Base-by-base conservation (phyloP, 2,797 vertebrate species). In the Graptemys geographica region DNA sequence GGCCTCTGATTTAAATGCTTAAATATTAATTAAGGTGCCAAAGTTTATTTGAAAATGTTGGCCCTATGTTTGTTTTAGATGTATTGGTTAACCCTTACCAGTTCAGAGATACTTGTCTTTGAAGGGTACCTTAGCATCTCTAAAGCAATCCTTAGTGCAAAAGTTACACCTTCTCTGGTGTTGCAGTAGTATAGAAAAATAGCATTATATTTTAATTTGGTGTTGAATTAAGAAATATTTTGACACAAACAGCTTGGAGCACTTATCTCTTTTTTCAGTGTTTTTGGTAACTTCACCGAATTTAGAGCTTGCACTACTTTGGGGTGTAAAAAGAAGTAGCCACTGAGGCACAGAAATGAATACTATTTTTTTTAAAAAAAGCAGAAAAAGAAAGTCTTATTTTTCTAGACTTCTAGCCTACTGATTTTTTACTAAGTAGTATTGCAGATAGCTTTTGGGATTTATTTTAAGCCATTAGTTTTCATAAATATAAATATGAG, bases 191-290 rank as follows among this genome's bases (percentile, higher is more conserved):
- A 47, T 13, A 89, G 37, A 55, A 55, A 57, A 12, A 86, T 0
- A 59, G 1, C 69, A 57, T 84, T 87, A 90, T 55, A 27, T 11
- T 84, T 93, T 87, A 59, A 2, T 1, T 89, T 92, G 11, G 21
- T 79, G 89, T 92, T 92, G 55, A 16, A 91, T 89, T 10, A 80
- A 86, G n/a, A 92, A 74, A 87, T 74, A 57, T 53, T 84, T 79
- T 74, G 8, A 27, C 16, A 80, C 41, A 33, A 25, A 0, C 51
- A 51, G 47, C 49, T 90, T 53, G 56, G 90, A 91, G n/a, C 19
- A 90, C 16, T 47, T 92, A 85, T 11, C 41, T 84, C 95, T 25
- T 27, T 55, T 55, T 47, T 62, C 84, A 92, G 65, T 55, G 90
- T 52, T 89, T 92, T 56, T 83, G 4, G 19, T 85, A 15, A 15